These are phyloP conservation scores for Tribolium castaneum DNA, from an alignment of 1,140 invertebrate species.

Conservation along the genomic window DNA sequence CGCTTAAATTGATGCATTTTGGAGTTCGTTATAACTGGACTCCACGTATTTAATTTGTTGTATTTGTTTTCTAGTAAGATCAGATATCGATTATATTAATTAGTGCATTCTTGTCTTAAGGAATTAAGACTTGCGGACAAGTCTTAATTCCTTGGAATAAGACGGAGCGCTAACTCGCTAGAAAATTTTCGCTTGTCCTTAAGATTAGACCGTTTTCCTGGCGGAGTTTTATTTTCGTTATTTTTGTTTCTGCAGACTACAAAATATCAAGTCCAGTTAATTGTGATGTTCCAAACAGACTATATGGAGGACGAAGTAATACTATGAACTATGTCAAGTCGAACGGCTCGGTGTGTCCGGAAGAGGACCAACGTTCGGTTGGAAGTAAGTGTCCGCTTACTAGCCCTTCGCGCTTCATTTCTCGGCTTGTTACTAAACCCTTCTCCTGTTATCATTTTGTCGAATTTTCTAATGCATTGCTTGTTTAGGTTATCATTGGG, in stretches of 20 bases:
- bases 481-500: constrained; percentile 89
- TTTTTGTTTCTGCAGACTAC: constrained; percentile 53
- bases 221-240: neutral
- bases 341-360: constrained; percentile 48
- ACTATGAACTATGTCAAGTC: constrained; percentile 48
- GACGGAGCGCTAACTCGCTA: too few relatives aligned
- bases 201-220: too few relatives aligned
- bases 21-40: too few relatives aligned
- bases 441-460: constrained; percentile 18
- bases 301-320: constrained; percentile 60
- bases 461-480: constrained; percentile 32
- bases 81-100: too few relatives aligned
- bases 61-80: too few relatives aligned
- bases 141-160: too few relatives aligned
- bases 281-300: constrained; percentile 58
- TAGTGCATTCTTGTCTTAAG: too few relatives aligned
- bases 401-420: neutral
- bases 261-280: constrained; percentile 60
- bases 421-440: neutral
- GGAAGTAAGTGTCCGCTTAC: constrained; percentile 60
- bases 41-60: too few relatives aligned
- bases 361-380: constrained; percentile 59
- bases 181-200: too few relatives aligned
- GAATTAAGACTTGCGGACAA: too few relatives aligned
- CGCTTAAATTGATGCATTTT: too few relatives aligned